Conservation (phyloP, 2,797 vertebrate species). For the Arctocebus calabarensis region DNA sequence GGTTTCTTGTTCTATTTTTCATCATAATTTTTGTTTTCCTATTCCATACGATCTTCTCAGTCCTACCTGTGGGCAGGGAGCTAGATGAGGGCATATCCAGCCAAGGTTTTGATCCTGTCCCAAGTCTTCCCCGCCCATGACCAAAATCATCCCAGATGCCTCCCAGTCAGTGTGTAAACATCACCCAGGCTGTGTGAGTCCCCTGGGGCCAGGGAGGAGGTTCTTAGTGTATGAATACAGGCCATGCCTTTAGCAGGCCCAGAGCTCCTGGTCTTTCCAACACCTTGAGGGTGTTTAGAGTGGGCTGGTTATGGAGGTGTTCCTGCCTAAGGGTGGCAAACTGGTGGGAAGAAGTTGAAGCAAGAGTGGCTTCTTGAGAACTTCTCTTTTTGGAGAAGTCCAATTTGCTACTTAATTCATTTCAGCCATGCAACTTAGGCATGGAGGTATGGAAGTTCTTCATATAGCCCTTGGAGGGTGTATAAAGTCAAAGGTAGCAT, state of each 20-base stretch:
- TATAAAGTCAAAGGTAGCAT: not conserved
- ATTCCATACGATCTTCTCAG: not conserved
- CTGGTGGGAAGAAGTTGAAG: not conserved
- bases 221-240: not conserved
- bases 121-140: not conserved
- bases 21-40: not conserved
- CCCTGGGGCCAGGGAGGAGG: not conserved
- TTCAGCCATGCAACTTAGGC: not conserved
- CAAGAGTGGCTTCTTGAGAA: not conserved
- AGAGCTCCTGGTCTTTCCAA: not conserved
- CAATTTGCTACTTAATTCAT: not conserved
- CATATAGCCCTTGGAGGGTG: not conserved
- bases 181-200: not conserved
- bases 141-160: not conserved
- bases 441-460: not conserved
- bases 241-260: not conserved
- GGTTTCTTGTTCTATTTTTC: not conserved
- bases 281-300: not conserved
- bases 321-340: not conserved
- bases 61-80: not conserved
- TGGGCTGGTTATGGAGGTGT: not conserved
- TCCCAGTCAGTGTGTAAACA: fast-evolving
- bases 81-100: too few relatives aligned
- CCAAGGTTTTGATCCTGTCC: not conserved
- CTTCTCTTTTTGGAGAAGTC: constrained; percentile 15